phyloP scores from a whole-genome alignment of 2,113 vertebrate species.

The Eudyptes chrysolophus region DNA sequence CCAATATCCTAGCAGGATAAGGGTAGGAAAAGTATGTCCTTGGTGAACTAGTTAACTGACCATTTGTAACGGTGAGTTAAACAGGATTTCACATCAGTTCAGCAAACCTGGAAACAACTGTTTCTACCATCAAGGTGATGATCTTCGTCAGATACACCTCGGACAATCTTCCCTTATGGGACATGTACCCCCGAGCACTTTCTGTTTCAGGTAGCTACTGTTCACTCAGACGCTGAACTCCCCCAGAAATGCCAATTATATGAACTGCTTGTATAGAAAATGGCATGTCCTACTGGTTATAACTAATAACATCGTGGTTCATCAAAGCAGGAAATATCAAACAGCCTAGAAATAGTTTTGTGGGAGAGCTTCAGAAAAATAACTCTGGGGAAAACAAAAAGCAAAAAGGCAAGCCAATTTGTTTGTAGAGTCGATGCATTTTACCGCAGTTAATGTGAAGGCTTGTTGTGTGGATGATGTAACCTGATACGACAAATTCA shows the following conservation, averaged over 20 bases:
- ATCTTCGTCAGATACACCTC: not conserved
- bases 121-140: not conserved
- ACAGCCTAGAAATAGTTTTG: not conserved
- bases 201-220: not conserved
- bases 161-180: not conserved
- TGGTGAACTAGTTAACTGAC: not conserved
- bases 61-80: not conserved
- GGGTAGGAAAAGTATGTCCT: not conserved
- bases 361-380: not conserved
- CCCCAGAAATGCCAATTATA: not conserved
- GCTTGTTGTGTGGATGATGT: not conserved
- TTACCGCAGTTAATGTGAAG: not conserved
- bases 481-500: not conserved
- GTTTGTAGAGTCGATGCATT: not conserved
- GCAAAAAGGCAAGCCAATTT: not conserved
- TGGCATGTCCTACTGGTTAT: not conserved
- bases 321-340: not conserved
- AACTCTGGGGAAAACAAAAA: not conserved
- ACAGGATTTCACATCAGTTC: not conserved
- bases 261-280: not conserved
- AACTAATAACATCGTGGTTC: not conserved
- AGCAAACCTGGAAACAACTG: not conserved
- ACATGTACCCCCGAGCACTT: rapidly evolving
- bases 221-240: not conserved
- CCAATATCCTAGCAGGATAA: not conserved